Percentiles rank a stretch among this genome's conserved stretches.
phyloP scores from a whole-genome alignment of 2,797 vertebrate genomes.

The Phoebastria nigripes region DNA sequence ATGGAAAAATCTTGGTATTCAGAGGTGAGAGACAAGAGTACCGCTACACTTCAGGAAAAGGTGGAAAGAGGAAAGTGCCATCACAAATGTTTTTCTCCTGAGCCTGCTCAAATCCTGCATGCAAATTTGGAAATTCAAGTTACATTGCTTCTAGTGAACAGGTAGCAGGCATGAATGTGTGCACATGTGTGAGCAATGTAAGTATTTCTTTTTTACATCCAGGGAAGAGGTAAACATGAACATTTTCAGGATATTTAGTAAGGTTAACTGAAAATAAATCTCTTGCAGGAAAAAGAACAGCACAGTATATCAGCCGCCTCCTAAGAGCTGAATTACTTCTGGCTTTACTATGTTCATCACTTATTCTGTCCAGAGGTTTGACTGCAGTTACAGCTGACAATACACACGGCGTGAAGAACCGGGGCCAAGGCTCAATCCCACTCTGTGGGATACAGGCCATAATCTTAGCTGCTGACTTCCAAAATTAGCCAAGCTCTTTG shows the following conservation, averaged over 20 bases:
- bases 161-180: accelerated
- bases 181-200: accelerated
- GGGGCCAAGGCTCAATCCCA: background rate
- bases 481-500: background rate
- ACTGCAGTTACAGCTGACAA: background rate
- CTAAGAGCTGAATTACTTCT: background rate
- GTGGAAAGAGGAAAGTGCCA: background rate
- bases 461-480: background rate
- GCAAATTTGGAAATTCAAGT: background rate
- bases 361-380: background rate
- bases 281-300: background rate
- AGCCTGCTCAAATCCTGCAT: background rate
- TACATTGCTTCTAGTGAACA: background rate
- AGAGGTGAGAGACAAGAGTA: background rate
- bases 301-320: background rate
- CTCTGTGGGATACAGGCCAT: background rate
- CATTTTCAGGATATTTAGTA: background rate
- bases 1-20: background rate
- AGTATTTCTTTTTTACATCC: background rate
- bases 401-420: background rate
- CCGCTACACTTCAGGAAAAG: background rate
- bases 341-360: background rate
- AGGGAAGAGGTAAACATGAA: background rate
- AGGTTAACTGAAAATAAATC: background rate
- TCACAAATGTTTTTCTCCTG: background rate